phyloP scores from a whole-genome alignment of 2,888 invertebrate genomes.

The Hoplodrina ambigua region DNA sequence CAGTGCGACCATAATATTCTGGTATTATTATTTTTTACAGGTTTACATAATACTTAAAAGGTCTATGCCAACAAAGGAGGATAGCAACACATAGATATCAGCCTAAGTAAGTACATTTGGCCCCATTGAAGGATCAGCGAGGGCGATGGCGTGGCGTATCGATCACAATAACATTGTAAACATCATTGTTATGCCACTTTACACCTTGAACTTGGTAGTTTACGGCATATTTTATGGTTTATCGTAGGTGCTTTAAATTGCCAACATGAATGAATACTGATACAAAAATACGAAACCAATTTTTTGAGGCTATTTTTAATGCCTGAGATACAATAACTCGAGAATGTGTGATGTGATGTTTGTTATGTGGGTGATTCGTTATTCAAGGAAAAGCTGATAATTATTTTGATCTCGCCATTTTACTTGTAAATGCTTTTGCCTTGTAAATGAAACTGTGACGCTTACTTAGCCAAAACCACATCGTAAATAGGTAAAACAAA shows the following conservation, averaged over 20 bases:
- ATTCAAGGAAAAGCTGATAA: conserved; percentile 22
- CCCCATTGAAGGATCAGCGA: conserved; percentile 10
- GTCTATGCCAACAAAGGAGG: too few species aligned
- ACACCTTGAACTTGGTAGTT: conserved; percentile 28
- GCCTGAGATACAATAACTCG: background rate
- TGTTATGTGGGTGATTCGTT: background rate
- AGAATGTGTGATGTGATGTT: background rate
- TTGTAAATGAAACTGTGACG: conserved; percentile 2
- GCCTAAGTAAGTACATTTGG: background rate
- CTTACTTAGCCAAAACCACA: background rate
- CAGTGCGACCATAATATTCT: too few species aligned
- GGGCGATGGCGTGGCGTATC: background rate
- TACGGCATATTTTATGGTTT: conserved; percentile 18
- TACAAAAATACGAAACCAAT: background rate
- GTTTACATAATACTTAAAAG: too few species aligned
- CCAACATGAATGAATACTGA: conserved; percentile 10
- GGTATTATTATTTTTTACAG: too few species aligned
- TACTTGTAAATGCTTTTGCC: background rate
- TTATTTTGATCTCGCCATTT: background rate
- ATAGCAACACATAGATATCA: too few species aligned
- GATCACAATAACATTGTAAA: conserved; percentile 7
- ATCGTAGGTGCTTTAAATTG: conserved; percentile 19
- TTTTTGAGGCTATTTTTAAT: background rate
- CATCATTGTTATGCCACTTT: conserved; percentile 16
- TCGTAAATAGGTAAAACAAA: background rate